Conservation (phyloP, 1,140 invertebrate genomes). For the Lucilia cuprina region DNA sequence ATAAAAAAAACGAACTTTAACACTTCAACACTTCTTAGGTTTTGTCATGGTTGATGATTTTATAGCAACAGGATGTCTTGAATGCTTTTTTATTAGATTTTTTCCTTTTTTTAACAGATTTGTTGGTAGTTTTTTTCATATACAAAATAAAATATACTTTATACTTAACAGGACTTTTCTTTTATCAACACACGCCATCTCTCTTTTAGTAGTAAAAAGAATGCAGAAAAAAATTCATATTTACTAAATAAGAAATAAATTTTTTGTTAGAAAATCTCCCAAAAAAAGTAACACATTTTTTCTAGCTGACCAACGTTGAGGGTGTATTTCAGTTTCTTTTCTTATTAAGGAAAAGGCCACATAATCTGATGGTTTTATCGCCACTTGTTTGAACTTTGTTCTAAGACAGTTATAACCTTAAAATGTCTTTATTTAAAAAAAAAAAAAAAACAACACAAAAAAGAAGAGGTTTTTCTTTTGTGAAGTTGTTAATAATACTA, state of each 20-base stretch:
- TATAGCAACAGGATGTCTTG: constrained; percentile 39
- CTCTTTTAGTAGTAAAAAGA: neutral
- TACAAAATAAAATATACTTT: constrained; percentile 29
- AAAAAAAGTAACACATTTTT: neutral
- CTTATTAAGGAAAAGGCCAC: constrained; percentile 21
- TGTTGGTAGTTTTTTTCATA: neutral
- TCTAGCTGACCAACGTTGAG: neutral
- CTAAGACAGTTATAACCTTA: constrained; percentile 29
- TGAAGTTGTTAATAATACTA: neutral
- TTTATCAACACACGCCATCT: constrained; percentile 41
- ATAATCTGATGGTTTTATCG: constrained; percentile 62
- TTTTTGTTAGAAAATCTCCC: neutral
- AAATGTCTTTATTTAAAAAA: constrained; percentile 57
- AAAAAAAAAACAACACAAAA: constrained; percentile 42
- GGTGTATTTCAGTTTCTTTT: neutral
- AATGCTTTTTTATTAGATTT: constrained; percentile 36
- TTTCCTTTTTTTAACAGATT: neutral
- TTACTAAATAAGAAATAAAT: constrained; percentile 5
- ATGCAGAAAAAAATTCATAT: constrained; percentile 9
- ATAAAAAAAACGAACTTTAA: neutral
- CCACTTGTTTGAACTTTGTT: constrained; percentile 44
- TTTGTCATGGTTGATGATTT: constrained; percentile 30
- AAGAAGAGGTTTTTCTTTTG: constrained; percentile 7
- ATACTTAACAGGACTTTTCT: neutral
- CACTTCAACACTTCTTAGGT: constrained; percentile 31